These are phyloP conservation scores for Panagrolaimus sp. DNA, from an alignment of 1,140 invertebrate genomes.

Conservation along the genomic window DNA sequence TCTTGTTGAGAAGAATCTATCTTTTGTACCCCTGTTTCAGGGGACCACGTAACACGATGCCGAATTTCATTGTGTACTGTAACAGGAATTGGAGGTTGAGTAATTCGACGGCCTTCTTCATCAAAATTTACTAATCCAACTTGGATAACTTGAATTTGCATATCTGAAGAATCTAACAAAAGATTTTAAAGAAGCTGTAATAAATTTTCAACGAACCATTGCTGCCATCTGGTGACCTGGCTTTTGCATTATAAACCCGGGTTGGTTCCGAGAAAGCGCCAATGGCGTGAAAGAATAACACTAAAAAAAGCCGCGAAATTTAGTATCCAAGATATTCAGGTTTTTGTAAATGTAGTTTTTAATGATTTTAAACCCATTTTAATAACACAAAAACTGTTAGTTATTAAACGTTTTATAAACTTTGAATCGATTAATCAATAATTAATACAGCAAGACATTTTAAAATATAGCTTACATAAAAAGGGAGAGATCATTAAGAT, in stretches of 20 bases:
- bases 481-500: too few species aligned
- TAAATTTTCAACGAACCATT: neutral
- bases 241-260: slow-evolving; percentile 8
- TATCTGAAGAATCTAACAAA: neutral
- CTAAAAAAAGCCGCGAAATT: too few species aligned
- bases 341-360: too few species aligned
- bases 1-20: neutral
- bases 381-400: too few species aligned
- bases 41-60: neutral
- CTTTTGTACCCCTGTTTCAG: neutral
- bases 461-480: too few species aligned
- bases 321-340: too few species aligned
- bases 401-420: too few species aligned
- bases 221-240: neutral
- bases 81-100: neutral
- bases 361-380: too few species aligned
- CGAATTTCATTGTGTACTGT: neutral
- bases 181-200: neutral
- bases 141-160: slow-evolving; percentile 12
- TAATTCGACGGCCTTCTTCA: slow-evolving; percentile 1
- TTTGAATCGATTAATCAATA: too few species aligned
- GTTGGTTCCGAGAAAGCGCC: neutral
- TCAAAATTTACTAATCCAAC: slow-evolving; percentile 7
- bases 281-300: too few species aligned
- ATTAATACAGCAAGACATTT: too few species aligned